Base-by-base conservation (phyloP, 2,888 invertebrate genomes). In the Corbicula japonica region DNA sequence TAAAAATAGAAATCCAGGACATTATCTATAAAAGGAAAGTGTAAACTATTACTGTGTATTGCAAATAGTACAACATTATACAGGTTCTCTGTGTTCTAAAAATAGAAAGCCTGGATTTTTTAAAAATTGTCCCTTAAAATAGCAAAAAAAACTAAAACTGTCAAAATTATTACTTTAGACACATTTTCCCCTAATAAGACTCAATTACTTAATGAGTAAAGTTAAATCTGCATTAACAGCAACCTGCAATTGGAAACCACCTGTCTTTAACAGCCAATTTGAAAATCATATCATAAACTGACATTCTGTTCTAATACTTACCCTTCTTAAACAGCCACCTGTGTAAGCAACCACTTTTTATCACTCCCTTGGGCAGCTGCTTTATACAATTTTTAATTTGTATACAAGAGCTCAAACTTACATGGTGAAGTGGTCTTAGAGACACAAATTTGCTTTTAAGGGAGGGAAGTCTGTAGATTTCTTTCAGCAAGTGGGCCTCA, bases 351-450 rank as follows among this genome's bases (percentile, higher is more conserved):
- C 8, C 15, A 38, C 15, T 12, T 15, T 12, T 38, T 8, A 12
- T 12, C 41, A 8, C 41, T 15, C 41, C 41, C 8, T 12, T 38
- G 41, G 41, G 41, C 15, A 8, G 8, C 8, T 38, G 18, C 8
- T 38, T 12, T 15, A 38, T 38, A 38, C 41, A 38, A 12, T 12
- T 15, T 12, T 38, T 12, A 8, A 38, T 8, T 15, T 15, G 41
- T 8, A 38, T 50, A 10, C 8, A 50, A 58, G 41, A 35, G n/a
- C 21, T 21, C 30, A 18, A 15, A 65, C 75, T 65, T 62, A 89
- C 88, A 78, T 81, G 54, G 30, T 83, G 76, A 72, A 88, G 81
- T 12, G 90, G 90, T 23, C 90, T 63, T 3, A 90, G 76, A 50
- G 81, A 84, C 23, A 90, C 76, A 62, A 86, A 66, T 60, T 88